Base-by-base conservation (phyloP, 2,888 invertebrate genomes). In the Rutpela maculata region DNA sequence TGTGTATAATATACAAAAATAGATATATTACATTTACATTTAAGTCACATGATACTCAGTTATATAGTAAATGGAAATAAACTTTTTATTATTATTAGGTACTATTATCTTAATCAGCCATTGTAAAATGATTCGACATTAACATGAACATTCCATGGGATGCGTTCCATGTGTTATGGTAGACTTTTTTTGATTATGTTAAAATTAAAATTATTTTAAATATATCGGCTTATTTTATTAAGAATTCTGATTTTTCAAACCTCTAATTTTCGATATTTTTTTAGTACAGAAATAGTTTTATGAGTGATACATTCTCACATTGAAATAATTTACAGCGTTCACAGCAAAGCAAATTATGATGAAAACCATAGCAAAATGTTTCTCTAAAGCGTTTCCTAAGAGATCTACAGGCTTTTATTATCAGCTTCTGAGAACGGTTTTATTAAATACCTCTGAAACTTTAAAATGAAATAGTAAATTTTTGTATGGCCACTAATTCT, bases 1-100 rank as follows among this genome's bases (percentile, higher is more conserved):
- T 57, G 69, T 69, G 69, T 57, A 69, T 57, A 31, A 19, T 69
- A 59, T 35, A 69, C 35, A 69, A 57, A 35, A 57, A 69, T 57
- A 69, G n/a, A 57, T 65, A 56, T 67, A 68, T 68, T 68, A 31
- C 57, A 56, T 69, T 65, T 57, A 69, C 35, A 69, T 60, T 70
- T 70, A 70, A 43, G 70, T 70, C 60, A 35, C 38, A 70, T 70
- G 59, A 70, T 70, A 70, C 70, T 70, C 70, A 70, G 35, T 70
- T 60, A 60, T 60, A 60, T 60, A 60, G 57, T 70, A 69, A n/a
- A 66, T 60, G 43, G 60, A 60, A 62, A 70, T 70, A 70, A 60
- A 60, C n/a, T 55, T 60, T 43, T 60, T 60, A 60, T 70, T 70
- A 67, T 65, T 65, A 59, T 69, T 57, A 35, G 31, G 31, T 35